phyloP scores from a whole-genome alignment of 2,113 vertebrate species.

The Sander vitreus region DNA sequence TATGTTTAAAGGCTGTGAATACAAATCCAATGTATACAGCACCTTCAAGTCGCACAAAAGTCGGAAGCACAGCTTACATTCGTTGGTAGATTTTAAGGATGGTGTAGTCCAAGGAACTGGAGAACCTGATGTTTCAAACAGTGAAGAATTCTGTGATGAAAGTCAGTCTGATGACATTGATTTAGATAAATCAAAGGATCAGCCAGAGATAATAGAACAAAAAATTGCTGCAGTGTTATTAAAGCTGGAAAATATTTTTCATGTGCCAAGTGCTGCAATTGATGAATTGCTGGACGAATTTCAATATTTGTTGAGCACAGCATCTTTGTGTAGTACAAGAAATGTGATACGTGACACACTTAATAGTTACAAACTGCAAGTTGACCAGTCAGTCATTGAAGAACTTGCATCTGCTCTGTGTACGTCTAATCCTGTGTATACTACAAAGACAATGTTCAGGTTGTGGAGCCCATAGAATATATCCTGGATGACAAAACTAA shows the following conservation, averaged over 20 bases:
- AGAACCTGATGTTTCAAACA: background rate
- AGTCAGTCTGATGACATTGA: background rate
- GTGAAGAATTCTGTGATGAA: background rate
- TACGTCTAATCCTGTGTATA: conserved; percentile 2
- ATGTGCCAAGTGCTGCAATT: no score
- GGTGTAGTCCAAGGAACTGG: background rate
- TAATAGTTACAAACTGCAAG: background rate
- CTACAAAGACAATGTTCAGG: no score
- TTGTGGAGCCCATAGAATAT: no score
- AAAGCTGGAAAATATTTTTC: no score
- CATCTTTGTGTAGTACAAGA: no score
- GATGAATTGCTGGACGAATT: no score
- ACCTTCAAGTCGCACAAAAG: conserved; percentile 10
- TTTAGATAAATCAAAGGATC: no score
- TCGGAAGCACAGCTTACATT: conserved; percentile 14
- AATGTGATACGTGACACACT: no score
- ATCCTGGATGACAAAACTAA: no score
- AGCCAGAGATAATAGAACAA: no score
- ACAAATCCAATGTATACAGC: conserved; percentile 4
- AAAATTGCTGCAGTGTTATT: no score
- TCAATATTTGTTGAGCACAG: no score
- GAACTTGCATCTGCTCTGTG: background rate
- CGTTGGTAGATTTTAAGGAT: background rate
- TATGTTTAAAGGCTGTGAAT: conserved; percentile 17
- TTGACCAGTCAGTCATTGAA: conserved; percentile 6